phyloP scores from a whole-genome alignment of 2,888 invertebrate species.

The Azorinus chamasolen region DNA sequence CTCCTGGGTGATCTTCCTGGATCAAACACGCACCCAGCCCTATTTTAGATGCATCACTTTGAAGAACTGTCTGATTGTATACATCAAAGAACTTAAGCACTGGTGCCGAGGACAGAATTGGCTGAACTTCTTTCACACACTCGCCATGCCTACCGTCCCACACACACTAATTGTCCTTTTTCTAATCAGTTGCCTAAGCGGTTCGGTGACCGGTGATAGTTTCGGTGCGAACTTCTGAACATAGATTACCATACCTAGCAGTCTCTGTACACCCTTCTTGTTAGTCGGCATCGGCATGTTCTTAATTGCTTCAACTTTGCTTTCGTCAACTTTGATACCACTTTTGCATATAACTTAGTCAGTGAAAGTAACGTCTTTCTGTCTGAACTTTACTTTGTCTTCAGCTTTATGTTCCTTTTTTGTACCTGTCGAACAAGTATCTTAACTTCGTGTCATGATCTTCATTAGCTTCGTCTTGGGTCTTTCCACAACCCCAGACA shows the following conservation, averaged over 20 bases:
- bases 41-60: conserved; percentile 34
- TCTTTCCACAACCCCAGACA: conserved; percentile 30
- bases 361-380: conserved; percentile 20
- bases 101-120: conserved; percentile 12
- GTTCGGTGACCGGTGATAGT: conserved; percentile 29
- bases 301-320: conserved; percentile 30
- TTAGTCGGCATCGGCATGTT: conserved; percentile 30
- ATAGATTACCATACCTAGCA: conserved; percentile 36
- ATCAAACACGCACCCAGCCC: conserved; percentile 63
- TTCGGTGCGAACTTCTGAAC: conserved; percentile 27
- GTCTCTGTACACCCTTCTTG: conserved; percentile 15
- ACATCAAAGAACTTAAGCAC: conserved; percentile 39
- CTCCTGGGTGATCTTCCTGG: conserved; percentile 57
- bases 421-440: conserved; percentile 11
- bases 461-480: not conserved
- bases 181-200: conserved; percentile 31
- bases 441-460: conserved; percentile 32
- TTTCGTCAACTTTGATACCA: conserved; percentile 19
- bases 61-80: conserved; percentile 6
- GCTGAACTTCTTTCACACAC: conserved; percentile 19
- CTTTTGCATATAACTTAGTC: conserved; percentile 8
- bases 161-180: conserved; percentile 26
- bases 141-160: conserved; percentile 37
- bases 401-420: conserved; percentile 22
- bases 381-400: conserved; percentile 24